Evolutionary conservation across 1,140 invertebrate genomes (phyloP), one percentile per base, ranked within the genome.

Genomic region (Lepidurus couesii): DNA sequence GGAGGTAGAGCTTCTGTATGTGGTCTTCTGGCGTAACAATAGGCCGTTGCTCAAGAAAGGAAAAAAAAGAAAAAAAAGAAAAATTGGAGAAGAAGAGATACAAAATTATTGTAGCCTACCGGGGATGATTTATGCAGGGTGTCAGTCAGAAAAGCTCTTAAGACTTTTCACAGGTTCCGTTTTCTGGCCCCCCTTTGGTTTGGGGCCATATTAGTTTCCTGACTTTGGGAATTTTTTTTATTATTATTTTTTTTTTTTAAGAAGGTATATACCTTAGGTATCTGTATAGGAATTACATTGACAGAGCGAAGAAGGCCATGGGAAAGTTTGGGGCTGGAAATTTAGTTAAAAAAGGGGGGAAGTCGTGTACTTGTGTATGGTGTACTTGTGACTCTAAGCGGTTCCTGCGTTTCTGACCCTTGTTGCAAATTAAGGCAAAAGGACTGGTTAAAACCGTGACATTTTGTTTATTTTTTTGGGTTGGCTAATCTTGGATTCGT

Each of bases 51-150:
- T 21, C 53, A 65, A n/a, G 8, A 13, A 65, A 3, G 13, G 3
- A n/a, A 21, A 65, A 21, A 21, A 65, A n/a, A 65, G 6, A 65
- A n/a, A n/a, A 65, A 21, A 7, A 13, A 1, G n/a, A 47, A 65
- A 65, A 21, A 13, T 0, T 16, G n/a, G 53, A 7, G n/a, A 13
- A 65, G 4, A 65, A 65, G 21, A 65, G 21, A 65, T 65, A 21
- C 53, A 21, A 65, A 65, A 13, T 34, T 34, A 34, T 34, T 34
- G 34, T 65, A 65, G 53, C 53, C 53, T 21, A 13, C 6, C 4
- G 21, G 53, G 21, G 53, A 65, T 65, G 53, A 65, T 65, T 65
- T 65, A 65, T 65, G 16, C 53, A 65, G 16, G n/a, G 53, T 65
- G 53, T 65, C 53, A 65, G 21, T 21, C 53, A 65, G 21, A 65